These are phyloP conservation scores for Thera obeliscata DNA, from an alignment of 2,888 invertebrate genomes.

Conservation along the genomic window DNA sequence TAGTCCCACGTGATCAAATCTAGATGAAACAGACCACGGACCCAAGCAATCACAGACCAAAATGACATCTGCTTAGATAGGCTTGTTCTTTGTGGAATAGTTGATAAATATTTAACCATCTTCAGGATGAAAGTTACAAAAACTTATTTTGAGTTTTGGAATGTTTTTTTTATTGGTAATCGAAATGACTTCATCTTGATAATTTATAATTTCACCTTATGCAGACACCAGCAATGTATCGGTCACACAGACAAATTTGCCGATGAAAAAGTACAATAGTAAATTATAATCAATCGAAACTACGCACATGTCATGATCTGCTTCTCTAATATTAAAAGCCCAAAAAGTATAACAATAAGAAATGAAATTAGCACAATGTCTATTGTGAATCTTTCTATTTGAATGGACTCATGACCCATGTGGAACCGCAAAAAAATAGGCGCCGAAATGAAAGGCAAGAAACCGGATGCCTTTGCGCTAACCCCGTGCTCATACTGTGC, in stretches of 20 bases:
- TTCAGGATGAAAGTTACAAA: too few species aligned
- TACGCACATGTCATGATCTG: conserved; percentile 2
- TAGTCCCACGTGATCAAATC: too few species aligned
- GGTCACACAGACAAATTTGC: background rate
- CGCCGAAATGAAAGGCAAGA: conserved; percentile 55
- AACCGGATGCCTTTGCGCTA: conserved; percentile 31
- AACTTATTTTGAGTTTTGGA: too few species aligned
- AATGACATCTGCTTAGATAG: too few species aligned
- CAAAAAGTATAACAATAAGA: conserved; percentile 34
- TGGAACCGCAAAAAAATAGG: conserved; percentile 49
- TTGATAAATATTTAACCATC: too few species aligned
- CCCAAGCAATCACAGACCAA: too few species aligned
- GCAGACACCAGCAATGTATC: too few species aligned
- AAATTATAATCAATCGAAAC: background rate
- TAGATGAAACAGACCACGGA: too few species aligned
- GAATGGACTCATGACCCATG: conserved; percentile 40
- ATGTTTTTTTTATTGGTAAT: too few species aligned
- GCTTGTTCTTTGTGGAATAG: too few species aligned
- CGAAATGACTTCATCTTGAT: too few species aligned
- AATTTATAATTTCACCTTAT: too few species aligned
- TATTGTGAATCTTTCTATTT: conserved; percentile 43
- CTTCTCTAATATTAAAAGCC: conserved; percentile 17
- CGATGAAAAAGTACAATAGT: background rate
- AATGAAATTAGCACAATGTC: conserved; percentile 44
- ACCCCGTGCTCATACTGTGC: conserved; percentile 3